Evolutionary conservation across 2,113 vertebrate genomes (phyloP), one percentile per base, ranked within the genome.

Genomic region (Himantopus leucocephalus): DNA sequence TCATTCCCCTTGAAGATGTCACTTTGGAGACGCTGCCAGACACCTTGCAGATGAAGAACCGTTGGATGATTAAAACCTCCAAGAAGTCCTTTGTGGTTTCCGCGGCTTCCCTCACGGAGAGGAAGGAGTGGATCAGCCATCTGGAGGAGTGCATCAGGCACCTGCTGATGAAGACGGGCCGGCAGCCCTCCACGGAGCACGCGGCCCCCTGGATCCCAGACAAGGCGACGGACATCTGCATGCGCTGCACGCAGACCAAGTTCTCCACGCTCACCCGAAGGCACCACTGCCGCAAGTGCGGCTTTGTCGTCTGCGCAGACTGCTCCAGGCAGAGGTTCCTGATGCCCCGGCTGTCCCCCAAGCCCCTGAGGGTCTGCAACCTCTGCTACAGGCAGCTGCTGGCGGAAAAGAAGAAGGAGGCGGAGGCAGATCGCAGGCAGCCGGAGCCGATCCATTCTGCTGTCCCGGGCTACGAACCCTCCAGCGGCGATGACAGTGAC

Each of bases 211-310:
- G 99, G 99, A 98, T 99, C 93, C 99, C 99, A 0, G 98, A 99
- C 97, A 96, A 89, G 45, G 98, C 98, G 11, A 98, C 99, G 0
- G 98, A 98, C 79, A 98, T 99, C 95, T 99, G 99, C 97, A 99
- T 99, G 99, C 99, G 99, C 94, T 99, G 99, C 97, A 97, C 97
- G 0, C 98, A 98, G 59, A 93, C 97, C 16, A 98, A 97, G 82
- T 99, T 99, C 96, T 98, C 95, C 0, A n/a, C 98, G 1, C 97
- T 99, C 56, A 98, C 98, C 1, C 98, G 99, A 1, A 97, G 98
- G 45, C 99, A 99, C 97, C 99, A 99, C 98, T 99, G 99, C 97
- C 98, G 99, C 30, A 98, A 98, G 68, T 99, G 99, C 0, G 99
- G 99, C 95, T 99, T 99, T 9, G 96, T 99, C 4, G 99, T 99